Evolutionary conservation across 2,113 vertebrate genomes (phyloP).

Genomic region (Paradoxurus hermaphroditus): DNA sequence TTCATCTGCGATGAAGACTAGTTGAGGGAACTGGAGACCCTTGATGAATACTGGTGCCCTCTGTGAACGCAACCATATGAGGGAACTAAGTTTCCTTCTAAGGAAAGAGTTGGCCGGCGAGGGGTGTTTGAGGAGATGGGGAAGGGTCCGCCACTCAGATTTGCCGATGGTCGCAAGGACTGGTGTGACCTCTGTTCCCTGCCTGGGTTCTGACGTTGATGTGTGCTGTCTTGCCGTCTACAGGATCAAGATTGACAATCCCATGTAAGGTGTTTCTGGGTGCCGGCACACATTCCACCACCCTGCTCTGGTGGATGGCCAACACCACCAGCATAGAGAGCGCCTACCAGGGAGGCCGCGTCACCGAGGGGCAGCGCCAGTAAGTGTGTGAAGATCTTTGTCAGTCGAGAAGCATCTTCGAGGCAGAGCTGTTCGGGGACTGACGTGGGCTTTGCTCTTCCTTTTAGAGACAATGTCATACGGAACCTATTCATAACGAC

Average conservation of each 20-base stretch:
- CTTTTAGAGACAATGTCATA: neutral
- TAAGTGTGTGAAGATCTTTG: slow-evolving; percentile 72
- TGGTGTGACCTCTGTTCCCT: neutral
- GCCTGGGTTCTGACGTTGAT: neutral
- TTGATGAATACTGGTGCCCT: neutral
- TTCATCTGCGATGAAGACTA: neutral
- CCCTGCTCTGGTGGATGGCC: slow-evolving; percentile 81
- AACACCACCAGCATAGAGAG: slow-evolving; percentile 68
- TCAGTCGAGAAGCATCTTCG: neutral
- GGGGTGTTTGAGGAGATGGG: neutral
- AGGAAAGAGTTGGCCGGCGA: neutral
- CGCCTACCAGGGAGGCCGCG: slow-evolving; percentile 73
- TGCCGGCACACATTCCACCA: slow-evolving; percentile 18
- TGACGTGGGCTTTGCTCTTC: neutral
- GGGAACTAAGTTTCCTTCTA: neutral
- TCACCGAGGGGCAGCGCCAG: slow-evolving; percentile 77
- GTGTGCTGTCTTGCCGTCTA: neutral
- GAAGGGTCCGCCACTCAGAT: neutral
- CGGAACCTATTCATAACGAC: neutral
- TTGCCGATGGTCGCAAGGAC: accelerated
- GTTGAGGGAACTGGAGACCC: neutral
- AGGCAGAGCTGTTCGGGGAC: neutral
- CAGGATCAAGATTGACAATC: slow-evolving; percentile 84
- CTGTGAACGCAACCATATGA: neutral
- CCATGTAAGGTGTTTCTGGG: slow-evolving; percentile 85